Percentiles rank a stretch among this genome's conserved stretches.
Evolutionary conservation across 2,113 vertebrate species (phyloP).

Genomic region (Euleptes europaea): DNA sequence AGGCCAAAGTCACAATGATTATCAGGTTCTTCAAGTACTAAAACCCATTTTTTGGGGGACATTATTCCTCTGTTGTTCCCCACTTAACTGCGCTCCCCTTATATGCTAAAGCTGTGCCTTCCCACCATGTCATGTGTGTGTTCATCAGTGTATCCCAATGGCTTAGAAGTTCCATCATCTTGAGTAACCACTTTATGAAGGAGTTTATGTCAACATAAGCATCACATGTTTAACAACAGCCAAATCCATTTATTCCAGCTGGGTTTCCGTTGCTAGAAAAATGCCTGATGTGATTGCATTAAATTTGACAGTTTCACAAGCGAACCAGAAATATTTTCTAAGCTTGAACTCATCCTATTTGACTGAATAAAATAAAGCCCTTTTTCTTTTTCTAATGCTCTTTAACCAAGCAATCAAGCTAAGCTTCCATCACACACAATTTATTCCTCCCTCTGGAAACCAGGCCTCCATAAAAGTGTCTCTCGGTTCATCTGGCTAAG

Average conservation of each 20-base stretch:
- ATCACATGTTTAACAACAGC: neutral
- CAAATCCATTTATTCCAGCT: neutral
- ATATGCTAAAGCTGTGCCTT: neutral
- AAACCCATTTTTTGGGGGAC: neutral
- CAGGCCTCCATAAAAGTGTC: neutral
- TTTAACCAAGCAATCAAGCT: conserved; percentile 19
- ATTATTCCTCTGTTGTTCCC: neutral
- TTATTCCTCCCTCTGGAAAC: conserved; percentile 7
- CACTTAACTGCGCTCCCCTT: neutral
- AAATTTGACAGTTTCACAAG: neutral
- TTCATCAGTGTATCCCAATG: neutral
- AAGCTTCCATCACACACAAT: neutral
- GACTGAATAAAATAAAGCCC: neutral
- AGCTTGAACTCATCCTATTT: neutral
- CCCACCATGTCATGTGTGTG: neutral
- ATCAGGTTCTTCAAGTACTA: neutral
- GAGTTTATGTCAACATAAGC: neutral
- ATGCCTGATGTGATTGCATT: neutral
- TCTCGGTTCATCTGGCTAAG: neutral
- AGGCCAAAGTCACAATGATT: too few species aligned
- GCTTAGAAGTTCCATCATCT: neutral
- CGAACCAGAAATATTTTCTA: neutral
- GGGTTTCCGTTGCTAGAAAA: neutral
- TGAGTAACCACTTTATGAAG: neutral
- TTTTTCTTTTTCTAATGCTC: neutral